Percentiles rank a stretch among this genome's conserved stretches.
These are phyloP conservation scores for Cryptosula pallasiana DNA, from an alignment of 2,888 invertebrate genomes.

Conservation along the genomic window DNA sequence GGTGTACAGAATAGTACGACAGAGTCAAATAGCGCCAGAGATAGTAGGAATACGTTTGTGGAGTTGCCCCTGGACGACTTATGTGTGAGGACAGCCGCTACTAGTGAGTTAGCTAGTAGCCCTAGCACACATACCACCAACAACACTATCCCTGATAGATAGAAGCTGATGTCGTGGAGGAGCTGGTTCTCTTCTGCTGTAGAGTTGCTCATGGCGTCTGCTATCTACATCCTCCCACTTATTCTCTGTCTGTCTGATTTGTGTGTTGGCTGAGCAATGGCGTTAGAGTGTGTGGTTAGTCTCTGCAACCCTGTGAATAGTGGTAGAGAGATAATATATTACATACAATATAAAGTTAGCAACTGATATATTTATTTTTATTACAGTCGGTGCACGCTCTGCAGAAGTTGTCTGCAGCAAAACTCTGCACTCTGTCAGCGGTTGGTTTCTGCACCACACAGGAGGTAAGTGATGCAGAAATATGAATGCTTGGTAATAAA, in stretches of 20 bases:
- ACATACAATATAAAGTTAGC: too few relatives aligned
- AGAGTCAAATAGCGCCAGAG: constrained; percentile 50
- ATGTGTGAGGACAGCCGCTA: constrained; percentile 59
- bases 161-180: neutral
- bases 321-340: too few relatives aligned
- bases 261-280: too few relatives aligned
- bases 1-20: constrained; percentile 43
- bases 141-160: constrained; percentile 16
- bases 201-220: too few relatives aligned
- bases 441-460: neutral
- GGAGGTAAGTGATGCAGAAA: neutral
- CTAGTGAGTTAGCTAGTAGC: constrained; percentile 63
- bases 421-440: neutral
- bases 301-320: too few relatives aligned
- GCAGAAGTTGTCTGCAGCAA: neutral
- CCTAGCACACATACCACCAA: constrained; percentile 58
- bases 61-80: constrained; percentile 66
- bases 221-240: too few relatives aligned
- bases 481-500: too few relatives aligned
- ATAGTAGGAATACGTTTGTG: constrained; percentile 59
- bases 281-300: too few relatives aligned
- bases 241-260: too few relatives aligned
- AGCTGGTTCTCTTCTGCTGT: neutral
- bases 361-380: too few relatives aligned
- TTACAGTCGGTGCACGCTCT: constrained; percentile 11